Percentiles rank a stretch among this genome's conserved stretches.
These are phyloP conservation scores for Saccostrea cuccullata DNA, from an alignment of 1,140 invertebrate genomes.

Conservation along the genomic window DNA sequence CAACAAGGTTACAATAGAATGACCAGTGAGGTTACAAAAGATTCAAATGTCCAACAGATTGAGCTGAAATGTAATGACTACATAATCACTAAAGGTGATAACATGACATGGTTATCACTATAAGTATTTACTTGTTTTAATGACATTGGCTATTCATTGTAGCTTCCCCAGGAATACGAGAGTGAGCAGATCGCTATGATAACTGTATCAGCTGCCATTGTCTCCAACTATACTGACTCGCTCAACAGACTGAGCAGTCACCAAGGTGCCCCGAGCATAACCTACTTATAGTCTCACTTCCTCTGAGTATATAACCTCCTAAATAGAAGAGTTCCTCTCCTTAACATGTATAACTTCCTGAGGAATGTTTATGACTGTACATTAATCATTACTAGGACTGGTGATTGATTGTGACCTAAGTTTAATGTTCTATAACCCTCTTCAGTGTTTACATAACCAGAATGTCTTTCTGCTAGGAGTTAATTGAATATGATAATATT, in stretches of 20 bases:
- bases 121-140: no score
- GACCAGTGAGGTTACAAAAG: no score
- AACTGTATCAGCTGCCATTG: slow-evolving; percentile 63
- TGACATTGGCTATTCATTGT: slow-evolving; percentile 54
- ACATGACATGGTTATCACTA: no score
- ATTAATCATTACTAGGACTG: no score
- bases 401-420: no score
- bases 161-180: slow-evolving; percentile 67
- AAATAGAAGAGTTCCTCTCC: no score
- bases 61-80: no score
- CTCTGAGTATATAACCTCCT: no score
- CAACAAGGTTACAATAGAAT: no score
- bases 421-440: background rate
- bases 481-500: background rate
- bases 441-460: background rate
- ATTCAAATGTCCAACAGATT: no score
- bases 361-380: background rate
- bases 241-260: slow-evolving; percentile 59
- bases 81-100: no score
- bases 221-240: slow-evolving; percentile 66
- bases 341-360: background rate
- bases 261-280: background rate
- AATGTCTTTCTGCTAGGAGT: background rate
- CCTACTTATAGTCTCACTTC: no score
- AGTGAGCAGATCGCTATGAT: slow-evolving; percentile 66